Base-by-base conservation (phyloP, 2,888 invertebrate species). In the Nasonia oneida region DNA sequence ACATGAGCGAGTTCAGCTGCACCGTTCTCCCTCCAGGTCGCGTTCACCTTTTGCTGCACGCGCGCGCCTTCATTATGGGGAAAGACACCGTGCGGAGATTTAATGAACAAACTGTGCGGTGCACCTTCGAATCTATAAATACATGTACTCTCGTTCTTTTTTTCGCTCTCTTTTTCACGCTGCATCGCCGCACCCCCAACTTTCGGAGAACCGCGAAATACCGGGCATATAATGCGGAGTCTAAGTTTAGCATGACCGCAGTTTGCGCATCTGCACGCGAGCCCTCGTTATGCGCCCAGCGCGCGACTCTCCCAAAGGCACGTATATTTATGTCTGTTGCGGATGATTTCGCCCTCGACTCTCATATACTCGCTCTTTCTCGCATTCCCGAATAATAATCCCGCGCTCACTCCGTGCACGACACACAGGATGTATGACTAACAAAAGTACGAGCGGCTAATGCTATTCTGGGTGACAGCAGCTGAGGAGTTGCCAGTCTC, bases 391-490 rank as follows among this genome's bases (percentile, higher is more conserved):
- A 92, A 61, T 61, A 61, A 61, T 61, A 61, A 61, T 61, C 57
- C n/a, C 23, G 50, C 12, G 50, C 12, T 14, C 12, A 15, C 15
- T 61, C 57, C 23, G n/a, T 23, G 57, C 57, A 61, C 5, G 18
- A 42, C 61, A 39, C 70, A 91, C 92, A 91, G 92, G 92, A 92
- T 92, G 92, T 91, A 91, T 92, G 91, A 91, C 90, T 91, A 91
- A 92, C 91, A 89, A 61, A 61, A 61, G n/a, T 61, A 61, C 57
- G 1, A 23, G 57, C 57, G 57, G 90, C 89, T 84, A 87, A 87
- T 87, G 91, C 91, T 93, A 93, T 93, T 93, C 91, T 93, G 86
- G 92, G 92, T 92, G 91, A 91, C 90, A 89, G 86, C 73, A 87
- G 86, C 75, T 61, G 87, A 87, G 87, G 87, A 87, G 77, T 53